These are phyloP conservation scores for Pardosa pseudoannulata DNA, from an alignment of 2,888 invertebrate genomes.

Conservation along the genomic window DNA sequence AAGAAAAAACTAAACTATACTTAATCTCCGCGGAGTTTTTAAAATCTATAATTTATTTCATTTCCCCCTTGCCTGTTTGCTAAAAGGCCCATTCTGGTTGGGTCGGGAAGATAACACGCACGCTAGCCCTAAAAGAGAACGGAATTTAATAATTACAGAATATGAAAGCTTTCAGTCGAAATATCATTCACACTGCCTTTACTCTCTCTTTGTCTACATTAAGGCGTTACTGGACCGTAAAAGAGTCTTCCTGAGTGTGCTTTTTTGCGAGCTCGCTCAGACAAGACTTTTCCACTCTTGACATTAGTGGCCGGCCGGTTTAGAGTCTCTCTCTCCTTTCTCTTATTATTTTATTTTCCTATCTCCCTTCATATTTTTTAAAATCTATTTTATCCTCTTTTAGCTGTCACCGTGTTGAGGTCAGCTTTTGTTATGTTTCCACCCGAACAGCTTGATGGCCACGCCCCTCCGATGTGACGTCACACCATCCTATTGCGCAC, in stretches of 20 bases:
- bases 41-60: background rate
- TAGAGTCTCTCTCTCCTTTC: constrained; percentile 22
- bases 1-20: too few species aligned
- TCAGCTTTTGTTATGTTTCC: constrained; percentile 57
- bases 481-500: constrained; percentile 51
- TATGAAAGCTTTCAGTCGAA: constrained; percentile 10
- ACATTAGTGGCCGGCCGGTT: constrained; percentile 49
- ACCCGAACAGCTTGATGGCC: constrained; percentile 34
- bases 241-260: constrained; percentile 3
- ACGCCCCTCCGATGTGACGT: constrained; percentile 59
- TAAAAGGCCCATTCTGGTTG: background rate
- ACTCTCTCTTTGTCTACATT: constrained; percentile 31
- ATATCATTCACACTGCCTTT: constrained; percentile 1
- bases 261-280: constrained; percentile 8
- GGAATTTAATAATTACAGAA: background rate
- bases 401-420: constrained; percentile 46
- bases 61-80: background rate
- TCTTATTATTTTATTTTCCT: constrained; percentile 12
- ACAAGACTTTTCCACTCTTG: constrained; percentile 27
- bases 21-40: background rate
- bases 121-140: background rate
- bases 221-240: constrained; percentile 34
- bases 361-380: constrained; percentile 43
- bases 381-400: constrained; percentile 54
- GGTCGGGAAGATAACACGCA: background rate